Evolutionary conservation across 2,888 invertebrate species (phyloP).

Genomic region (Lasioglossum oenotherae): DNA sequence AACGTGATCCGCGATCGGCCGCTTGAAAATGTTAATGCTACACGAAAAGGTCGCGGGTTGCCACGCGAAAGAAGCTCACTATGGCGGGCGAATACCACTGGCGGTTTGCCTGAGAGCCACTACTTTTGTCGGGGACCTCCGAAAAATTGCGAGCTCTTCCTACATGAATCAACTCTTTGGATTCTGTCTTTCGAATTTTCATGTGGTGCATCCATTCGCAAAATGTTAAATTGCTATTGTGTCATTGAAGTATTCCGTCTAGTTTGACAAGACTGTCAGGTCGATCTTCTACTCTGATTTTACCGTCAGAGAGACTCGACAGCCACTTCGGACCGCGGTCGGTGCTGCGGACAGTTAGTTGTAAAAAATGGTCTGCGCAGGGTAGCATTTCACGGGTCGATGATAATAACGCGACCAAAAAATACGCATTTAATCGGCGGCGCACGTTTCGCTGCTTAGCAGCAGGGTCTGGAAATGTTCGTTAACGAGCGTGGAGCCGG

Average conservation of each 20-base stretch:
- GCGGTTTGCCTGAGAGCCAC: background rate
- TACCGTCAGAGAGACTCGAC: background rate
- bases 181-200: no score
- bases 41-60: background rate
- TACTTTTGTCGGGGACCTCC: background rate
- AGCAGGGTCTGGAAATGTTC: background rate
- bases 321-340: background rate
- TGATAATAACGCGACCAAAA: constrained; percentile 33
- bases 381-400: constrained; percentile 14
- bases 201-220: no score
- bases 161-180: no score
- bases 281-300: background rate
- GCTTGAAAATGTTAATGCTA: background rate
- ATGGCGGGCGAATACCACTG: background rate
- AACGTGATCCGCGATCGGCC: background rate
- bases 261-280: background rate
- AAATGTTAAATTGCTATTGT: background rate
- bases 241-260: background rate
- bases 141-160: no score
- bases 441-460: constrained; percentile 6
- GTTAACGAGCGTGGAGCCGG: constrained; percentile 23
- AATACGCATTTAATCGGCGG: constrained; percentile 40
- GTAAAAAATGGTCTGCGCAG: background rate
- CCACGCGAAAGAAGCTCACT: background rate
- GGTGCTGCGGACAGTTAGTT: background rate